phyloP scores from a whole-genome alignment of 2,888 invertebrate species.

The Mythimna albipuncta region DNA sequence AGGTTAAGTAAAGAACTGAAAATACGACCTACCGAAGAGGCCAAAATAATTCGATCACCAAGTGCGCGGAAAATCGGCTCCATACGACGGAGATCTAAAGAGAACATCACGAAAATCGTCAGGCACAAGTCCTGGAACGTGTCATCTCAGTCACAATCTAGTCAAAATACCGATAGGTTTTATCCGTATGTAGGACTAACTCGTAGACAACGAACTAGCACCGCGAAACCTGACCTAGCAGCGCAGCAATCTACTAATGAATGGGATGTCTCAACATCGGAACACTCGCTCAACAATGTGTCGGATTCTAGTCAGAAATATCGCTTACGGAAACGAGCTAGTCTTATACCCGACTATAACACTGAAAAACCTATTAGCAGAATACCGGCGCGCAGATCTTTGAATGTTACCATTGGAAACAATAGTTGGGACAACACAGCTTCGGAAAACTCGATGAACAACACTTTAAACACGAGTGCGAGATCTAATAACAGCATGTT shows the following conservation, averaged over 20 bases:
- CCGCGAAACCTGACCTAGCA: constrained; percentile 76
- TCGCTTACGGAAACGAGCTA: constrained; percentile 79
- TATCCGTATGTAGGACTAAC: constrained; percentile 90
- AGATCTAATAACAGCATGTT: constrained; percentile 74
- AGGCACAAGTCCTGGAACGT: constrained; percentile 93
- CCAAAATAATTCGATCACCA: constrained; percentile 94
- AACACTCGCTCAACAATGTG: constrained; percentile 75
- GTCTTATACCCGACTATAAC: constrained; percentile 79
- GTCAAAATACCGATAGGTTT: constrained; percentile 83
- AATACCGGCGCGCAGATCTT: constrained; percentile 80
- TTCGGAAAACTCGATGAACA: constrained; percentile 79
- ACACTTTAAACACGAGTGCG: constrained; percentile 74
- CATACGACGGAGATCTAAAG: constrained; percentile 93
- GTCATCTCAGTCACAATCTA: constrained; percentile 82
- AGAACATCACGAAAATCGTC: constrained; percentile 89
- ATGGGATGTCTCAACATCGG: constrained; percentile 79
- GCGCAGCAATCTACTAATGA: constrained; percentile 71
- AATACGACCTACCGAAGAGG: constrained; percentile 93
- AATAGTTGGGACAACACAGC: constrained; percentile 77
- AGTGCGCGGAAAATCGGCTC: constrained; percentile 95
- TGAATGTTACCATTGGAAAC: constrained; percentile 75
- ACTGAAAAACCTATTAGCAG: constrained; percentile 80
- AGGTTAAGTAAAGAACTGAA: constrained; percentile 93
- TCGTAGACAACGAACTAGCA: constrained; percentile 83
- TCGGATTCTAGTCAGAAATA: constrained; percentile 80